These are phyloP conservation scores for Sebastes elongatus DNA, from an alignment of 2,797 vertebrate species.

Conservation along the genomic window DNA sequence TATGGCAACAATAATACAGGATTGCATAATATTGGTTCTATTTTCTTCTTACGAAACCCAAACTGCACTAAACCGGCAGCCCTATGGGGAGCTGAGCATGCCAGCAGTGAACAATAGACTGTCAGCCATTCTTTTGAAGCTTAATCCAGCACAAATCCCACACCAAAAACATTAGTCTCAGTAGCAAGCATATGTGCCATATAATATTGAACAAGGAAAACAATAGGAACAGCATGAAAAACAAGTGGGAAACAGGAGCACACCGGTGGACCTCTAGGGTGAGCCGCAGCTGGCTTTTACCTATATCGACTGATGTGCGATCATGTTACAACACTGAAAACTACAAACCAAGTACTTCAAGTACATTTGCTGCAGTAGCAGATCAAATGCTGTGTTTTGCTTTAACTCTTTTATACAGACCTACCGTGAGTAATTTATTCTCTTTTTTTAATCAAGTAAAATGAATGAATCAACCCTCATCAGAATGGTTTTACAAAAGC, in stretches of 20 bases:
- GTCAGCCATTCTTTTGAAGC: slow-evolving; percentile 78
- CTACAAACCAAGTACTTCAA: slow-evolving; percentile 31
- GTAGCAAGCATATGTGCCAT: slow-evolving; percentile 75
- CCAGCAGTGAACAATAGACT: slow-evolving; percentile 71
- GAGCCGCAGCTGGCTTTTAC: slow-evolving; percentile 60
- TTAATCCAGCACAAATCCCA: slow-evolving; percentile 81
- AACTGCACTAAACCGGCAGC: slow-evolving; percentile 58
- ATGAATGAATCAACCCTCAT: neutral
- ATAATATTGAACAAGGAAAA: slow-evolving; percentile 78
- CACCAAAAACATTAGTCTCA: slow-evolving; percentile 72
- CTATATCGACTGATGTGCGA: slow-evolving; percentile 43
- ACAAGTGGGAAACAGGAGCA: slow-evolving; percentile 58
- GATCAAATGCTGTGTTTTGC: slow-evolving; percentile 10
- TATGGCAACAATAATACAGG: slow-evolving; percentile 20
- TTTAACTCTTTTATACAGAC: neutral
- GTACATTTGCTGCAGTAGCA: slow-evolving; percentile 13
- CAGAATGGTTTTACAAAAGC: neutral
- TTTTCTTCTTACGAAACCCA: slow-evolving; percentile 50
- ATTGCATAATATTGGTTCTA: slow-evolving; percentile 49
- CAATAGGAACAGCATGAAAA: slow-evolving; percentile 74
- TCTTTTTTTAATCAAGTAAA: neutral
- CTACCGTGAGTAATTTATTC: neutral
- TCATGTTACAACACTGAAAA: slow-evolving; percentile 33
- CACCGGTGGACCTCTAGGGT: slow-evolving; percentile 46
- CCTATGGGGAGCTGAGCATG: slow-evolving; percentile 57